Evolutionary conservation across 2,888 invertebrate genomes (phyloP).

Genomic region (Ophioninae sp.): DNA sequence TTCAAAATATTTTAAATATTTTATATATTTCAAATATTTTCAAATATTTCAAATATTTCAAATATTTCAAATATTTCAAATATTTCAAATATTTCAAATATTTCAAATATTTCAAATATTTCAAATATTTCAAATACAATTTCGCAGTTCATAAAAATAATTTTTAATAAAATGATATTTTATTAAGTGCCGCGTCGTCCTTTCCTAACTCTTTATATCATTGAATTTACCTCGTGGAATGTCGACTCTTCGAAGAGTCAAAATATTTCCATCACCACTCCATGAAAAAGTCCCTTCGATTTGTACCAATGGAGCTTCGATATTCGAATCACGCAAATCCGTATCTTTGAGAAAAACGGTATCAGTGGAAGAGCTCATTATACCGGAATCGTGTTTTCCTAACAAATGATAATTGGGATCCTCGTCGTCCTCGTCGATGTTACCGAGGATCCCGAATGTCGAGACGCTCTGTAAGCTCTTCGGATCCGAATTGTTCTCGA

Average conservation of each 20-base stretch:
- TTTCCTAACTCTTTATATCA: not conserved
- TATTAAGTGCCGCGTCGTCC: too few relatives aligned
- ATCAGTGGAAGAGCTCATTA: constrained; percentile 66
- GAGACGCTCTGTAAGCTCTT: constrained; percentile 64
- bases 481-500: constrained; percentile 50
- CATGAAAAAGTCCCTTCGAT: constrained; percentile 81
- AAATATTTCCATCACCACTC: constrained; percentile 76
- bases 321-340: constrained; percentile 55
- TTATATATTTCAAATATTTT: too few relatives aligned
- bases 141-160: too few relatives aligned
- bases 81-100: too few relatives aligned
- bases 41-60: too few relatives aligned
- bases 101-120: too few relatives aligned
- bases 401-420: constrained; percentile 66
- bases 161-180: too few relatives aligned
- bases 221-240: constrained; percentile 80
- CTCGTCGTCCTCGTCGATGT: constrained; percentile 77
- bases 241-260: constrained; percentile 75
- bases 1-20: too few relatives aligned
- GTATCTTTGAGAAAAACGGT: constrained; percentile 68
- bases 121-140: too few relatives aligned
- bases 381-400: constrained; percentile 67
- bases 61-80: too few relatives aligned
- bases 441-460: constrained; percentile 74
- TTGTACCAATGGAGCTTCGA: constrained; percentile 58